Base-by-base conservation (phyloP, 1,140 invertebrate species). In the Lepidostoma basale region DNA sequence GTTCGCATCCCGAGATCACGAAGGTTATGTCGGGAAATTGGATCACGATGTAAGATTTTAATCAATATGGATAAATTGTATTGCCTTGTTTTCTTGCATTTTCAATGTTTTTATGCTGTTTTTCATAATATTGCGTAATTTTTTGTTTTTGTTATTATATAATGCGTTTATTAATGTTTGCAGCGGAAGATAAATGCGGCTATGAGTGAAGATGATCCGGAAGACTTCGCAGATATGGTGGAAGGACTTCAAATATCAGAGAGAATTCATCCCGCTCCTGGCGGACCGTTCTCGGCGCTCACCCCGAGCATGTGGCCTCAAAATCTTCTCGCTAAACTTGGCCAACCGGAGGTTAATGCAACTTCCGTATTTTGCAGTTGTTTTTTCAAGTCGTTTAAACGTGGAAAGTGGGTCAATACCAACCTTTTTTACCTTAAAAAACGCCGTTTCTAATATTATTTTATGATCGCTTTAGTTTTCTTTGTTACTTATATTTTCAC, bases 241-340 rank as follows among this genome's bases (percentile, higher is more conserved):
- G 85, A 88, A 73, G 85, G 85, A 10, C 76, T 89, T 26, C 89
- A 87, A 77, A 82, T 90, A 62, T 84, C 86, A 36, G 89, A 91
- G 76, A 85, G 87, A 59, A 74, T 91, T 33, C 86, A 88, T 36
- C 91, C 91, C 14, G 85, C 85, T 62, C 90, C 90, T 22, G 91
- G 91, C 3, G 91, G 91, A 20, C 89, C 92, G 6, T 94, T 94
- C 79, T 97, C 94, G 25, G 95, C 95, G 3, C 84, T 98, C 0
- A 98, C 93, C 20, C 89, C 95, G 12, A 97, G 95, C 45, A 98
- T 98, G 95, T 96, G 96, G 89, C 96, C 97, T 16, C 95, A 97
- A 79, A 94, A 98, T 79, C 91, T 98, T 33, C 85, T 97, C 73
- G 88, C 88, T 1, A 93, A 93, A 81, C 79, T 94, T 25, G 88